Percentiles rank a stretch among this genome's conserved stretches.
Conservation (phyloP, 2,113 vertebrate genomes). For the Zosterops japonicus region DNA sequence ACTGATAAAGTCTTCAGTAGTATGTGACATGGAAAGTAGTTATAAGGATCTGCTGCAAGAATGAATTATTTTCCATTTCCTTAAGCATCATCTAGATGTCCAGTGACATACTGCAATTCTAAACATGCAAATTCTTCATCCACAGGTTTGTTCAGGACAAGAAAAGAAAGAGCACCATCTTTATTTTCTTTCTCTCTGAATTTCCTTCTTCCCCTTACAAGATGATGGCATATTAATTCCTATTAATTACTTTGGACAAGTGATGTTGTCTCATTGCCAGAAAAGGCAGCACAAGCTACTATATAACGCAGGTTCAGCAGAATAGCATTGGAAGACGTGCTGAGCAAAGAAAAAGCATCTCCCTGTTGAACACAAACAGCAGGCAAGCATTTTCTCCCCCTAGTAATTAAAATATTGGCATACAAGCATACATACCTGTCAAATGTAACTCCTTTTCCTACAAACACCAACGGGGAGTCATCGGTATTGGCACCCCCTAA, state of each 20-base stretch:
- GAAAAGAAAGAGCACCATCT: not conserved
- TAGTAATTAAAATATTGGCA: not conserved
- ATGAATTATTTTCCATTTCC: not conserved
- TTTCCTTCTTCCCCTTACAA: not conserved
- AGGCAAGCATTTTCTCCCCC: not conserved
- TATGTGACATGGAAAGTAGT: not conserved
- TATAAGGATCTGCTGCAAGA: not conserved
- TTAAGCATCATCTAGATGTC: not conserved
- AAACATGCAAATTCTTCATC: not conserved
- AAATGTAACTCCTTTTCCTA: conserved; percentile 97
- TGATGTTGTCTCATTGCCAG: not conserved
- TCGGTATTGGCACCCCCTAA: conserved; percentile 72
- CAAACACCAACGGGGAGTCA: conserved; percentile 84
- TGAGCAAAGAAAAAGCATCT: not conserved
- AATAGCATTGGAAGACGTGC: not conserved
- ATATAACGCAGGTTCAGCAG: not conserved
- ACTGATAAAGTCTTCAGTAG: not conserved
- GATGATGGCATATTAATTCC: not conserved
- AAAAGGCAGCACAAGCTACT: not conserved
- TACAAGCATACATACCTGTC: conserved; percentile 81
- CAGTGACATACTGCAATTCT: not conserved
- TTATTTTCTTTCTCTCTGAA: not conserved
- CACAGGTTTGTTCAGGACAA: not conserved
- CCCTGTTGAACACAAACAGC: fast-evolving
- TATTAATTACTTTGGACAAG: not conserved